Conservation (phyloP, 2,113 vertebrate genomes). For the Bubo bubo region DNA sequence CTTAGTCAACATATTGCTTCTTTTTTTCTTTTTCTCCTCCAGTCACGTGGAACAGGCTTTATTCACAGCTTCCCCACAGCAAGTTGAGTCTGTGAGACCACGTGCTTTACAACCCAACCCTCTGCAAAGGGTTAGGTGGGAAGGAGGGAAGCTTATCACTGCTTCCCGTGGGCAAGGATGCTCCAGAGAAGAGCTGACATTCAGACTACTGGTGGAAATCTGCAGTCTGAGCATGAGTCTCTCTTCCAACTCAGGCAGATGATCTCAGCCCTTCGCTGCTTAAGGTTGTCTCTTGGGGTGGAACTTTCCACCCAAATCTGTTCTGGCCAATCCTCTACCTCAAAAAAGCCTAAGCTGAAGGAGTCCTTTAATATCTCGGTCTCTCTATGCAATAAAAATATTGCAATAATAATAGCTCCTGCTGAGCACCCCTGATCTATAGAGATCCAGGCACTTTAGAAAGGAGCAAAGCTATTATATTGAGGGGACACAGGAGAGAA, state of each 20-base stretch:
- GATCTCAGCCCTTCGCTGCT: neutral
- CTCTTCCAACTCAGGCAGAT: neutral
- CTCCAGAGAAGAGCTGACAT: neutral
- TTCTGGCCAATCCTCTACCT: neutral
- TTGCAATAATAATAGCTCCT: slow-evolving; percentile 51
- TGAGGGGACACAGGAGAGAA: neutral
- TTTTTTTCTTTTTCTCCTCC: too few species aligned
- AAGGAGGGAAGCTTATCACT: neutral
- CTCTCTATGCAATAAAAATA: slow-evolving; percentile 53
- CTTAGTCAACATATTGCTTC: neutral
- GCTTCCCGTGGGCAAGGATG: neutral
- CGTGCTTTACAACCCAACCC: neutral
- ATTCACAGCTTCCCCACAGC: neutral
- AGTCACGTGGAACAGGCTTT: neutral
- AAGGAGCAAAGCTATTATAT: slow-evolving; percentile 51
- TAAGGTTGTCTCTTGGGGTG: neutral
- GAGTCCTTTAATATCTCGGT: slow-evolving; percentile 27
- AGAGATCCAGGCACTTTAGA: slow-evolving; percentile 40
- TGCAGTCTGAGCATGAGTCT: neutral
- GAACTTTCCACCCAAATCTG: neutral
- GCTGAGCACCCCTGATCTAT: slow-evolving; percentile 55
- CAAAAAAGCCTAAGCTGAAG: neutral
- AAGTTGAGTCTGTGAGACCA: neutral
- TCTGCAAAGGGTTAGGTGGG: neutral
- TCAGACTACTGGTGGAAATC: neutral